These are phyloP conservation scores for Liopterus haemorrhoidalis DNA, from an alignment of 2,888 invertebrate species.

Conservation along the genomic window DNA sequence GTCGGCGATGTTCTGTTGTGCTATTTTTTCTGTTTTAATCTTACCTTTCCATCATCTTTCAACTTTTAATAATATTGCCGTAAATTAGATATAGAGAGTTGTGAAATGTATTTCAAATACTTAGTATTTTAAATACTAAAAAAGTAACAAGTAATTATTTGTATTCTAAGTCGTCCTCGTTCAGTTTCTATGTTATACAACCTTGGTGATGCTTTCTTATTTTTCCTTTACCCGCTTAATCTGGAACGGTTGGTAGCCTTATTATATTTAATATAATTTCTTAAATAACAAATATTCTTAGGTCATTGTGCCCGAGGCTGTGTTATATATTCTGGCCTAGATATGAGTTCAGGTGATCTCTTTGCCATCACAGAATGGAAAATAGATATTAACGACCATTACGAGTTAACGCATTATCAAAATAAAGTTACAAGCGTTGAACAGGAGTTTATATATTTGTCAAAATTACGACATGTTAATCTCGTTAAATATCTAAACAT, in stretches of 20 bases:
- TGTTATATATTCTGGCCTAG: constrained; percentile 70
- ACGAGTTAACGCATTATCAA: constrained; percentile 44
- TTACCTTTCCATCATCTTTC: too few relatives aligned
- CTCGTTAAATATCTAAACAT: constrained; percentile 72
- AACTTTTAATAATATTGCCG: too few relatives aligned
- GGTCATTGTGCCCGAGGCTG: constrained; percentile 71
- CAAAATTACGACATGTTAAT: constrained; percentile 64
- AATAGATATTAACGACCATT: constrained; percentile 46
- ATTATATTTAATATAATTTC: not conserved
- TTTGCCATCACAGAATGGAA: constrained; percentile 74
- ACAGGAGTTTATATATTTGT: constrained; percentile 68
- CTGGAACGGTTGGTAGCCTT: not conserved
- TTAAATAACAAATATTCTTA: constrained; percentile 37
- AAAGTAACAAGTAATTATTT: not conserved
- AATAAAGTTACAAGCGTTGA: constrained; percentile 64
- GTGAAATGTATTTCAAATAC: too few relatives aligned
- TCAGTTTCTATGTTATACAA: not conserved
- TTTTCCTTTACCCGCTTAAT: not conserved
- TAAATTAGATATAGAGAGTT: too few relatives aligned
- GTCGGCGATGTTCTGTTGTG: too few relatives aligned
- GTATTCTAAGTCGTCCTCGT: not conserved
- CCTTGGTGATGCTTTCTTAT: too few relatives aligned
- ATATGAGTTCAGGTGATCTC: constrained; percentile 64
- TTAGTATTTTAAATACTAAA: not conserved
- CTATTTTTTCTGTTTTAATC: too few relatives aligned